Evolutionary conservation across 2,888 invertebrate species (phyloP).

Genomic region (Apotomis turbidana): DNA sequence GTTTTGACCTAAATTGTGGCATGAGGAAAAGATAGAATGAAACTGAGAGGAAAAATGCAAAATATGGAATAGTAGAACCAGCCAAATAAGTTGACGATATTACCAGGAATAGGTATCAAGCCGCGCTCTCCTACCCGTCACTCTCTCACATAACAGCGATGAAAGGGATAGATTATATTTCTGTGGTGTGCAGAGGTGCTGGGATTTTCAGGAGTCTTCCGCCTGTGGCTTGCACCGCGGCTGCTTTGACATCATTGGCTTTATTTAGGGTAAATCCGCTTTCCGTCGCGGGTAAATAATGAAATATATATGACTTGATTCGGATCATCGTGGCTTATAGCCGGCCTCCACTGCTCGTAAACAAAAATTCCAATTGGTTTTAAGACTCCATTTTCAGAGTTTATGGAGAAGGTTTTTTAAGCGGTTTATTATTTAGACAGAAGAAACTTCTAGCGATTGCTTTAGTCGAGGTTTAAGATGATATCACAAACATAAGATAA

Average conservation of each 20-base stretch:
- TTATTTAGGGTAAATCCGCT: slow-evolving; percentile 70
- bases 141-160: too few species aligned
- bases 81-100: too few species aligned
- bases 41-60: too few species aligned
- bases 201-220: not conserved
- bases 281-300: slow-evolving; percentile 64
- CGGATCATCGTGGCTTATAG: slow-evolving; percentile 37
- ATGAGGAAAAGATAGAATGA: too few species aligned
- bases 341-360: slow-evolving; percentile 13
- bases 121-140: too few species aligned
- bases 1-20: too few species aligned
- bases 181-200: too few species aligned
- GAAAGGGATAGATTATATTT: too few species aligned
- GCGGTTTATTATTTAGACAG: not conserved
- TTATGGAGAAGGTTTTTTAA: not conserved
- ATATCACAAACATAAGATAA: too few species aligned
- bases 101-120: too few species aligned
- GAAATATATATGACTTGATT: slow-evolving; percentile 65
- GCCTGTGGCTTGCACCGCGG: slow-evolving; percentile 38
- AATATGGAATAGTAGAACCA: too few species aligned
- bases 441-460: not conserved
- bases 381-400: slow-evolving; percentile 10
- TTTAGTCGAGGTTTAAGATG: too few species aligned
- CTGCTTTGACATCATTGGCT: slow-evolving; percentile 65
- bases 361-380: slow-evolving; percentile 23